Evolutionary conservation across 2,888 invertebrate genomes (phyloP), one percentile per base, ranked within the genome.

Genomic region (Villa cingulata): DNA sequence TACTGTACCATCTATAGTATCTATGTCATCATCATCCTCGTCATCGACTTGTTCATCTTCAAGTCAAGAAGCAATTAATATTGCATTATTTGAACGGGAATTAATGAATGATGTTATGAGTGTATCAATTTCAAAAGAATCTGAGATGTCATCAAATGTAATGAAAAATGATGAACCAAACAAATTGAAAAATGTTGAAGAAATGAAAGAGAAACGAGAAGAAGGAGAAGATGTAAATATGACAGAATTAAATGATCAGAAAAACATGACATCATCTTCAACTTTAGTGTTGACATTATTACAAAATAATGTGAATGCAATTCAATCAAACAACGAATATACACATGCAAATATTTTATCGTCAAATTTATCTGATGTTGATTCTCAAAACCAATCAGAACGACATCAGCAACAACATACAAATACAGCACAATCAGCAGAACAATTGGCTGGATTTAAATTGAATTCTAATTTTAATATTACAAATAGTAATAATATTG

Each of bases 31-130:
- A 12, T 32, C 29, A 32, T 12, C 2, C 3, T 32, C 12, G 23
- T 23, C 23, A 23, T 23, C 23, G 23, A 6, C 23, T 4, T 23
- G 5, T 23, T 32, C 29, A 32, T 12, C 2, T 12, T 32, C 12
- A 32, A 32, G 9, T 32, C 29, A 32, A 32, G 29, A 32, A 32
- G 12, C 12, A 12, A 32, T 32, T 3, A 32, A 12, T 12, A 32
- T 12, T 32, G 12, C 12, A 12, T 14, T 12, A 32, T 12, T 32
- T 12, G 29, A 32, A 32, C 6, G 29, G 9, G 29, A 32, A 12
- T 9, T 41, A 3, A 41, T 46, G 36, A 36, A 36, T 37, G 34
- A 46, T 37, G 41, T 27, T 37, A 46, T 37, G 16, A 37, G 36
- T 6, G 15, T 37, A n/a, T 23, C 41, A 34, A 46, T 36, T 15